Percentiles rank a stretch among this genome's conserved stretches.
Evolutionary conservation across 2,888 invertebrate genomes (phyloP).

Genomic region (Bugula neritina): DNA sequence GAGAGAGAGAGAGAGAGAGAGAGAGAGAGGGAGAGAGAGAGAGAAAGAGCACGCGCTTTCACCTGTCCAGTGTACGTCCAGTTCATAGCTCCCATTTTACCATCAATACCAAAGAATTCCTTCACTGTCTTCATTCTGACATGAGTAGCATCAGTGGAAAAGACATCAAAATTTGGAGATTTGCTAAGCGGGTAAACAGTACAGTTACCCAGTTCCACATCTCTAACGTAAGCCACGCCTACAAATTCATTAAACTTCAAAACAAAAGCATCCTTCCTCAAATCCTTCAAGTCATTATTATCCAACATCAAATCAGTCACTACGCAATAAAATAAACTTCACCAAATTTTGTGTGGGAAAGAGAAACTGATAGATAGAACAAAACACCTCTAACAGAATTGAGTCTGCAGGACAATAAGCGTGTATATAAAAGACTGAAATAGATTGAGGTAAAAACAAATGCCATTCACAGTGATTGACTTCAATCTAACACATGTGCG

Average conservation of each 20-base stretch:
- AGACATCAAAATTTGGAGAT: not conserved
- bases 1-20: conserved; percentile 30
- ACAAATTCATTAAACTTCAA: no score
- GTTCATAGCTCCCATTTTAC: not conserved
- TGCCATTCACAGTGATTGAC: no score
- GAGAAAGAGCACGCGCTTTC: conserved; percentile 27
- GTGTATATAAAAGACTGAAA: no score
- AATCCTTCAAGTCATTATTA: not conserved
- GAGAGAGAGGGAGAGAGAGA: conserved; percentile 29
- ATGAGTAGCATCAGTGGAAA: not conserved
- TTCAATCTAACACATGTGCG: no score
- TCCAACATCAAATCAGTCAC: not conserved
- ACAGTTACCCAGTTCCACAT: not conserved
- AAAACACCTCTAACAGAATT: no score
- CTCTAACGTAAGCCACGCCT: conserved; percentile 8
- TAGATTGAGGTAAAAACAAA: no score
- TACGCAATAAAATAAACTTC: no score
- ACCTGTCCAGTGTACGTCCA: conserved; percentile 23
- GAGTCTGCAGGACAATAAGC: no score
- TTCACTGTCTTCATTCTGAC: conserved; percentile 10
- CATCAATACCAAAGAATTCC: not conserved
- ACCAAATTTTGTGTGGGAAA: no score
- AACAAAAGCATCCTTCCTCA: no score
- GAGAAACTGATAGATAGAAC: no score
- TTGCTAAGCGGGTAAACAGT: not conserved